These are phyloP conservation scores for Cheiracanthium punctorium DNA, from an alignment of 2,888 invertebrate genomes.

Conservation along the genomic window DNA sequence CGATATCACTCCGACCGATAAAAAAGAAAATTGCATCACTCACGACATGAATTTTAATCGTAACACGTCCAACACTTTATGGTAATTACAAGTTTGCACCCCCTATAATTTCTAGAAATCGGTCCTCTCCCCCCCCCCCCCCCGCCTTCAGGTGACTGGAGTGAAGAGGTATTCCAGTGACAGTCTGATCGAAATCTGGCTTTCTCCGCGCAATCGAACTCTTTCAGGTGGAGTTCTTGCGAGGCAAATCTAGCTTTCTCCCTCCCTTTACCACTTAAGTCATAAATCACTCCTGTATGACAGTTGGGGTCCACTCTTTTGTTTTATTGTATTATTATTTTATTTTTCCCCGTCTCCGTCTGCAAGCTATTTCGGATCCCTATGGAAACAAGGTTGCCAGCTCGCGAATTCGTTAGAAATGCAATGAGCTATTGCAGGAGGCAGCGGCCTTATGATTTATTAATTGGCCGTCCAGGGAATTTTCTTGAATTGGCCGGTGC, in stretches of 20 bases:
- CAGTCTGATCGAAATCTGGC: constrained; percentile 4
- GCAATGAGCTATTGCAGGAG: not conserved
- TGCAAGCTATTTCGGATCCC: constrained; percentile 16
- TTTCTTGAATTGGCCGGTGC: not conserved
- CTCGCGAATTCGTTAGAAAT: constrained; percentile 11
- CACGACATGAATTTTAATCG: too few species aligned
- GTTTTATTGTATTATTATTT: too few species aligned
- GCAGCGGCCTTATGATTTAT: constrained; percentile 8
- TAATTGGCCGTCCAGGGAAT: constrained; percentile 16
- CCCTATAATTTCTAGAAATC: not conserved
- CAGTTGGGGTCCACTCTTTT: not conserved
- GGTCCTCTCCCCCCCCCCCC: too few species aligned
- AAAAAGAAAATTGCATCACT: too few species aligned
- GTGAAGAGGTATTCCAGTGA: not conserved
- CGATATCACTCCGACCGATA: too few species aligned
- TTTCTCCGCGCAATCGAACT: constrained; percentile 16
- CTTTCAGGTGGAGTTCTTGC: not conserved
- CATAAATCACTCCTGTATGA: constrained; percentile 25
- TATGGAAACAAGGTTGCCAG: constrained; percentile 27
- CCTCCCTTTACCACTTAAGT: constrained; percentile 6
- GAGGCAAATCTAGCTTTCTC: not conserved
- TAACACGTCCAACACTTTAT: too few species aligned
- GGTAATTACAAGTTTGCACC: not conserved
- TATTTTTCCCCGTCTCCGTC: not conserved
- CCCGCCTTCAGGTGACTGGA: too few species aligned